Percentiles rank a stretch among this genome's conserved stretches.
phyloP scores from a whole-genome alignment of 1,140 invertebrate genomes.

The Bactericera cockerelli region DNA sequence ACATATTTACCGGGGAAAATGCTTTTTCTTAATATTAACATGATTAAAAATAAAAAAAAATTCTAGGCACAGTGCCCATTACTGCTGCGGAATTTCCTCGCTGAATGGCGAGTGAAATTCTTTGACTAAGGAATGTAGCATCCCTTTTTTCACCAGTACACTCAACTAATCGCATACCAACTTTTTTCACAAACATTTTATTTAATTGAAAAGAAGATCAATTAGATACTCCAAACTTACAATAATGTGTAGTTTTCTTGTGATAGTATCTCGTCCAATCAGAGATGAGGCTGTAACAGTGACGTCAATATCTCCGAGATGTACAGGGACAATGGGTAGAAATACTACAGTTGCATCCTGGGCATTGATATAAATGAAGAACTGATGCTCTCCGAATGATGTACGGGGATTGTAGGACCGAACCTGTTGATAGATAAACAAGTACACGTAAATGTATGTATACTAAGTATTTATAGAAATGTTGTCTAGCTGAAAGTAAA shows the following conservation, averaged over 20 bases:
- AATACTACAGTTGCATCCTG: constrained; percentile 69
- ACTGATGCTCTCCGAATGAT: constrained; percentile 81
- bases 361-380: constrained; percentile 71
- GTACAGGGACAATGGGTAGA: constrained; percentile 73
- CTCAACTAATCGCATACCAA: too few relatives aligned
- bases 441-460: constrained; percentile 9
- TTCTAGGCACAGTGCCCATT: too few relatives aligned
- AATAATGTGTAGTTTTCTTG: constrained; percentile 56
- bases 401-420: constrained; percentile 71
- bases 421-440: constrained; percentile 29
- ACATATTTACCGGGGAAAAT: too few relatives aligned
- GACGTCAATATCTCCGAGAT: constrained; percentile 62
- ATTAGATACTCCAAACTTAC: too few relatives aligned
- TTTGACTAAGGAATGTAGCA: too few relatives aligned
- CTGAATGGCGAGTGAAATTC: too few relatives aligned
- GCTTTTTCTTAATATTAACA: too few relatives aligned
- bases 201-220: too few relatives aligned
- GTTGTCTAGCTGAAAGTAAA: not conserved
- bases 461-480: not conserved
- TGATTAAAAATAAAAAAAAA: too few relatives aligned
- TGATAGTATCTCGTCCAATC: constrained; percentile 62
- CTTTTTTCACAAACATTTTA: too few relatives aligned
- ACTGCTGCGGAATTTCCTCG: too few relatives aligned
- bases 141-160: too few relatives aligned
- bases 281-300: constrained; percentile 69